Evolutionary conservation across 2,797 vertebrate species (phyloP).

Genomic region (Pseudochaenichthys georgianus): DNA sequence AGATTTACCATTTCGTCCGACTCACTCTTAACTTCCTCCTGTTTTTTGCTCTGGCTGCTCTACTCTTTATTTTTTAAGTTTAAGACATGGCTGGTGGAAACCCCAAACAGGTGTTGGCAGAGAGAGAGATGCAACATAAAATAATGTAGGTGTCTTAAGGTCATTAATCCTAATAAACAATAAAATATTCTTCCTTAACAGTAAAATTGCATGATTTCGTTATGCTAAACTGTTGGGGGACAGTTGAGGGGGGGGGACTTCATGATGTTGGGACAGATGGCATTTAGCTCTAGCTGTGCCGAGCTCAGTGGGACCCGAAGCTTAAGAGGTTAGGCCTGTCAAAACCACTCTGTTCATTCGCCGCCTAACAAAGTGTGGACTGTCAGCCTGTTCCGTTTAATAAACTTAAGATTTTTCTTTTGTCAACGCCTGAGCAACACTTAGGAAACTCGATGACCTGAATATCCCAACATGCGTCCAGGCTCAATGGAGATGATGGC

Average conservation of each 20-base stretch:
- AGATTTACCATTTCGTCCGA: conserved; percentile 8
- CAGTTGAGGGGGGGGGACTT: conserved; percentile 45
- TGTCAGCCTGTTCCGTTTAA: conserved; percentile 92
- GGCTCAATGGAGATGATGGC: conserved; percentile 63
- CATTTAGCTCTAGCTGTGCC: conserved; percentile 94
- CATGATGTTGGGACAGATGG: conserved; percentile 98
- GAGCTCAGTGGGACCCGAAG: conserved; percentile 95
- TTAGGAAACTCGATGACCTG: conserved; percentile 82
- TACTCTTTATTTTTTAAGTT: conserved; percentile 19
- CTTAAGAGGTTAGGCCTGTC: conserved; percentile 99
- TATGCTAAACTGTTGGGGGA: conserved; percentile 72
- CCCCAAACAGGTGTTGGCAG: not conserved
- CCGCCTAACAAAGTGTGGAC: conserved; percentile 94
- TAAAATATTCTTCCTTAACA: conserved; percentile 47
- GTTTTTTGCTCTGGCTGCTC: conserved; percentile 11
- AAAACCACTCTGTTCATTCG: conserved; percentile 97
- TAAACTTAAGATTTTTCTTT: conserved; percentile 90
- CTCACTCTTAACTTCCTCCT: not conserved
- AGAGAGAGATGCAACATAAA: not conserved
- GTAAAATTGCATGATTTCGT: conserved; percentile 57
- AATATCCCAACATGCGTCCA: conserved; percentile 72
- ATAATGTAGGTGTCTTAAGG: not conserved
- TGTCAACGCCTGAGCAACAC: conserved; percentile 77
- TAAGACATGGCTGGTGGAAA: not conserved
- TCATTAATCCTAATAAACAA: not conserved